A percentile compares a stretch with the other conserved stretches of the same genome.
phyloP scores from a whole-genome alignment of 2,888 invertebrate species.

The Choreutis nemorana region DNA sequence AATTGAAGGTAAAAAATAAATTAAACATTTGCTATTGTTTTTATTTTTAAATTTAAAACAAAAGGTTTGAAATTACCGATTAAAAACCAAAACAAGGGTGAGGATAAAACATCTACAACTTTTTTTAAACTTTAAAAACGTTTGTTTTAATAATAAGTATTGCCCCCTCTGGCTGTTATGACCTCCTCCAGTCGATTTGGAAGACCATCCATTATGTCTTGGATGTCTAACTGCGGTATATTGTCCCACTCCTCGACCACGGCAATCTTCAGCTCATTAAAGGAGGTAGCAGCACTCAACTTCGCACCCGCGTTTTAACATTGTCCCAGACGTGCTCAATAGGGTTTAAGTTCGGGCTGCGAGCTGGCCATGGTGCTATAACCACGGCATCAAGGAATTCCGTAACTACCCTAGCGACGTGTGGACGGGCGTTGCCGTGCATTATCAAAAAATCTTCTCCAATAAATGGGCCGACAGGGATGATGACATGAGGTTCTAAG shows the following conservation, averaged over 20 bases:
- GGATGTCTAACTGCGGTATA: background rate
- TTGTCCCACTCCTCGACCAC: background rate
- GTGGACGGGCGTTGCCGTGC: too few species aligned
- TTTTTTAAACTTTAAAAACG: constrained; percentile 2
- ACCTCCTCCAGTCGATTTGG: background rate
- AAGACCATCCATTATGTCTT: background rate
- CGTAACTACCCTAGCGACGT: too few species aligned
- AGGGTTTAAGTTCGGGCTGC: background rate
- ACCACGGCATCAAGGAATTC: too few species aligned
- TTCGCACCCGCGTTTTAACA: background rate
- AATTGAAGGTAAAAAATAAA: too few species aligned
- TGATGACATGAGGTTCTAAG: too few species aligned
- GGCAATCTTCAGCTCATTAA: background rate
- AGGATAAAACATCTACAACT: background rate
- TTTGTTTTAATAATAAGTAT: background rate
- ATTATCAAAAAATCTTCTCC: too few species aligned
- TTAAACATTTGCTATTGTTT: too few species aligned
- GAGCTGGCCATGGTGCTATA: background rate
- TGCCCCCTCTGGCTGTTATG: background rate
- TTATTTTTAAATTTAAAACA: too few species aligned
- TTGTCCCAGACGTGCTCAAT: background rate
- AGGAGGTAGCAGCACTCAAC: background rate
- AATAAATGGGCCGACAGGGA: too few species aligned
- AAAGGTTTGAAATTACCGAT: too few species aligned
- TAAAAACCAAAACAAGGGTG: too few species aligned